Conservation (phyloP, 2,113 vertebrate species). For the Sceloporus undulatus region DNA sequence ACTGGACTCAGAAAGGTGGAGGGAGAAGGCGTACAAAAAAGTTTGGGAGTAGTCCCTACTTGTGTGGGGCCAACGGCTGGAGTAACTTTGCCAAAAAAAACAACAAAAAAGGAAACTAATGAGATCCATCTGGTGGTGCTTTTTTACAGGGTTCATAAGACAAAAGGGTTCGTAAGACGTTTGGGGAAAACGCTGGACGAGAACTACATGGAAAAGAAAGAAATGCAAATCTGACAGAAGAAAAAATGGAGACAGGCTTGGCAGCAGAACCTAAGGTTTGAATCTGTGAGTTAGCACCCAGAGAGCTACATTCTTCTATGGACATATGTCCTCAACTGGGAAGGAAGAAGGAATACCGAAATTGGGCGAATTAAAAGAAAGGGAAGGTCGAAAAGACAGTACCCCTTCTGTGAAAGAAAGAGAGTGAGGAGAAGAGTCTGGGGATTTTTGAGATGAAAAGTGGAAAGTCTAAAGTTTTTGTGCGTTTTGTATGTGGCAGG, state of each 20-base stretch:
- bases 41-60: slow-evolving; percentile 39
- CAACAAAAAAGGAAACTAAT: slow-evolving; percentile 1
- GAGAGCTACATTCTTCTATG: not conserved
- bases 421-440: accelerated
- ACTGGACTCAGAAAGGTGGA: not conserved
- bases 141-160: not conserved
- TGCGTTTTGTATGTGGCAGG: too few species aligned
- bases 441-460: not conserved
- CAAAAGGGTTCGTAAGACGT: not conserved
- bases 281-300: not conserved
- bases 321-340: not conserved
- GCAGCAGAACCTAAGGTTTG: not conserved
- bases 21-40: not conserved
- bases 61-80: slow-evolving; percentile 14
- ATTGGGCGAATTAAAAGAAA: not conserved
- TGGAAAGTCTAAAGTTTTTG: not conserved
- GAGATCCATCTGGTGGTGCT: slow-evolving; percentile 29
- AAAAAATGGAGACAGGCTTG: not conserved
- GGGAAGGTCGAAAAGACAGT: not conserved
- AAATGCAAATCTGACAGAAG: not conserved
- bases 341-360: not conserved
- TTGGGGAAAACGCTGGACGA: not conserved
- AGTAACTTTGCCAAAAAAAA: slow-evolving; percentile 10
- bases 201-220: not conserved
- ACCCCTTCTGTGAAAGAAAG: not conserved